phyloP scores from a whole-genome alignment of 2,797 vertebrate genomes.

The Graptemys geographica region DNA sequence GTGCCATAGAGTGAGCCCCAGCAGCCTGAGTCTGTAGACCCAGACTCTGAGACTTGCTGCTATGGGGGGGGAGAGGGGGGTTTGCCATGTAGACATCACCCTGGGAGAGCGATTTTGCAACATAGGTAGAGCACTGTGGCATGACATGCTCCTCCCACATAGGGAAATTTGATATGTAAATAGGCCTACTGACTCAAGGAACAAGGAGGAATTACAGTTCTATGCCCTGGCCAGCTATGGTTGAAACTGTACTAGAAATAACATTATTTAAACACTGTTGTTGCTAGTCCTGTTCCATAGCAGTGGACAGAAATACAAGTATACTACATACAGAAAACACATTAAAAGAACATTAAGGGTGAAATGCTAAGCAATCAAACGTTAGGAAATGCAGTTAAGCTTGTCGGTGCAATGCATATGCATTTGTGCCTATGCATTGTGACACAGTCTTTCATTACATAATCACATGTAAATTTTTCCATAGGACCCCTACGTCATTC shows the following conservation, averaged over 20 bases:
- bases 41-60: no score
- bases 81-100: no score
- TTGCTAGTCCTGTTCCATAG: not conserved
- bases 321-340: not conserved
- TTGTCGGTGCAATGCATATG: not conserved
- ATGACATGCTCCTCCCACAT: not conserved
- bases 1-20: no score
- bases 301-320: not conserved
- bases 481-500: not conserved
- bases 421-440: not conserved
- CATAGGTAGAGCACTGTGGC: not conserved
- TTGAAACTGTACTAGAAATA: not conserved
- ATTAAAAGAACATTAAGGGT: rapidly evolving
- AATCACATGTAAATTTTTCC: conserved; percentile 10
- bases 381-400: not conserved
- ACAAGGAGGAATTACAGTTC: not conserved
- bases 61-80: no score
- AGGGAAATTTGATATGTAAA: not conserved
- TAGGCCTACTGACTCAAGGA: conserved; percentile 16
- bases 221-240: not conserved
- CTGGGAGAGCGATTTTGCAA: not conserved
- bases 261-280: not conserved
- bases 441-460: not conserved
- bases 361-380: conserved; percentile 12
- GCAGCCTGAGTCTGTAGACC: no score